phyloP scores from a whole-genome alignment of 37 sponge, comb jelly and placozoan genomes.

The Amphimedon queenslandica region DNA sequence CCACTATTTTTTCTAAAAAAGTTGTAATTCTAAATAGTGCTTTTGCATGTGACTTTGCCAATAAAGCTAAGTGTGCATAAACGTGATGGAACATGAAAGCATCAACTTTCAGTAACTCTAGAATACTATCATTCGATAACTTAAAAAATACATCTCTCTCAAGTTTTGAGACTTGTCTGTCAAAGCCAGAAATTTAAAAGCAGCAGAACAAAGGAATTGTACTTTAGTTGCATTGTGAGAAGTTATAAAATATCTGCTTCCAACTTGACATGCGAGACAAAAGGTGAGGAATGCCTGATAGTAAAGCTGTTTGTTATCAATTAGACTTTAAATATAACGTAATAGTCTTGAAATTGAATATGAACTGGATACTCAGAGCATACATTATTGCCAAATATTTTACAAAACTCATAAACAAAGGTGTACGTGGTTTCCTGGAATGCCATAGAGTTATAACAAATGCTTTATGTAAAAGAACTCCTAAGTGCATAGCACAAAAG shows the following conservation, averaged over 20 bases:
- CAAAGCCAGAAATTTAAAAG: conserved; percentile 12
- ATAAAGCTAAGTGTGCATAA: conserved; percentile 21
- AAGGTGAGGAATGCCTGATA: neutral
- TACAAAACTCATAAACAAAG: too few relatives aligned
- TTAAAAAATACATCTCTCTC: conserved; percentile 12
- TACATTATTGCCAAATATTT: too few relatives aligned
- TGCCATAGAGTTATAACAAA: too few relatives aligned
- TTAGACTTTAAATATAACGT: too few relatives aligned
- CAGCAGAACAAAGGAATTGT: conserved; percentile 16
- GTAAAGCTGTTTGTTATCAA: too few relatives aligned
- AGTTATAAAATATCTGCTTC: conserved; percentile 39
- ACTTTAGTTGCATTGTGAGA: conserved; percentile 27
- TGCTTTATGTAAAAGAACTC: too few relatives aligned
- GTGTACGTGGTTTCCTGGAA: too few relatives aligned
- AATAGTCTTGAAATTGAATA: too few relatives aligned
- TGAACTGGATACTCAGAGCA: too few relatives aligned
- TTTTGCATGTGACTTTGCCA: conserved; percentile 21
- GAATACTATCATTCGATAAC: neutral
- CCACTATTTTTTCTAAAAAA: conserved; percentile 3
- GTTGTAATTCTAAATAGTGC: conserved; percentile 16
- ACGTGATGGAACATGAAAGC: conserved; percentile 36
- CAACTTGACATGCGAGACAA: conserved; percentile 19
- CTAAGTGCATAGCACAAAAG: conserved; percentile 43
- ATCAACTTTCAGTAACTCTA: conserved; percentile 33
- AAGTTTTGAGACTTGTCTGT: conserved; percentile 10